Conservation (phyloP, 2,113 vertebrate species). For the Periophthalmus modestus region DNA sequence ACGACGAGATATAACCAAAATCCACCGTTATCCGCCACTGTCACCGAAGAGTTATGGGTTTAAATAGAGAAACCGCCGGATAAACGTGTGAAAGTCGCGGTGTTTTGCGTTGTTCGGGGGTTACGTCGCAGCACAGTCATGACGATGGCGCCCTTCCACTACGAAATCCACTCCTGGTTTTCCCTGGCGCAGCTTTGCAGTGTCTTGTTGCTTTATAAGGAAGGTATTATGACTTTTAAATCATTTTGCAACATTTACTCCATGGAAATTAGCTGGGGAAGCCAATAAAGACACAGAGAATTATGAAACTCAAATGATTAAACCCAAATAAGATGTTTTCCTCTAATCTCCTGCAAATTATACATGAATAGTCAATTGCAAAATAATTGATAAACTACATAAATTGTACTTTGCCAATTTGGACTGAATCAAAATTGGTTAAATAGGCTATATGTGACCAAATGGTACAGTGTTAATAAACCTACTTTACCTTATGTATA, state of each 20-base stretch:
- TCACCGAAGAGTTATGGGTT: fast-evolving
- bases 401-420: too few relatives aligned
- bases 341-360: background rate
- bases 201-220: slow-evolving; percentile 36
- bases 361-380: too few relatives aligned
- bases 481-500: too few relatives aligned
- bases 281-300: background rate
- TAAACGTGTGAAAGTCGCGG: background rate
- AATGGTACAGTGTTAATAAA: too few relatives aligned
- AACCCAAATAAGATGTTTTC: background rate
- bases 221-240: background rate
- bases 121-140: background rate
- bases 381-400: too few relatives aligned
- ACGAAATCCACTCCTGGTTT: slow-evolving; percentile 56
- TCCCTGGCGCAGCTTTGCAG: slow-evolving; percentile 57
- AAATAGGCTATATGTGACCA: background rate
- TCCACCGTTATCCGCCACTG: background rate
- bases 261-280: background rate
- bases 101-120: background rate
- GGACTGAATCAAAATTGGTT: background rate
- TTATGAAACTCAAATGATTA: background rate
- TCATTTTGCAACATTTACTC: slow-evolving; percentile 5
- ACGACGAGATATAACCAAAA: slow-evolving; percentile 16
- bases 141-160: slow-evolving; percentile 36
- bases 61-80: background rate